Evolutionary conservation across 2,113 vertebrate species (phyloP).

Genomic region (Sorex fumeus): DNA sequence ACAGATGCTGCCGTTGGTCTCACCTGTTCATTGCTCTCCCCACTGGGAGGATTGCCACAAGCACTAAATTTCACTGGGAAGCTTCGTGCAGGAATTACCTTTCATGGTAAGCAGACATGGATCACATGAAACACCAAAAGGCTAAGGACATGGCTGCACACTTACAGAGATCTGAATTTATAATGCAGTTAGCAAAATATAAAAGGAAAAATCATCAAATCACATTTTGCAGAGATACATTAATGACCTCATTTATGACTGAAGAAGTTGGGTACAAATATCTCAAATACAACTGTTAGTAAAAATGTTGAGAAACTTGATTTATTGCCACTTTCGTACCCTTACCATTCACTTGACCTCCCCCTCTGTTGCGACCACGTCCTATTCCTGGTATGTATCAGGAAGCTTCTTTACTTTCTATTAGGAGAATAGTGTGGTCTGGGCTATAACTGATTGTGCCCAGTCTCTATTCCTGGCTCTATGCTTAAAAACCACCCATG

Average conservation of each 20-base stretch:
- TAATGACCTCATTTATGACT: not conserved
- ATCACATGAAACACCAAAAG: not conserved
- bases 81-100: not conserved
- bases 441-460: no score
- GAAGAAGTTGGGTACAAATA: not conserved
- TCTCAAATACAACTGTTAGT: not conserved
- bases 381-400: not conserved
- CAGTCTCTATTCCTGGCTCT: no score
- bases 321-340: not conserved
- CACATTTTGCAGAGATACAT: not conserved
- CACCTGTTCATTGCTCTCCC: constrained; percentile 70
- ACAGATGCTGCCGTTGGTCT: constrained; percentile 76
- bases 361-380: not conserved
- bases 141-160: not conserved
- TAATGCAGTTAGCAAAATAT: not conserved
- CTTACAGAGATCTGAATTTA: not conserved
- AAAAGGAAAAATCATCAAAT: not conserved
- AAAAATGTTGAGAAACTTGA: not conserved
- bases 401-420: not conserved
- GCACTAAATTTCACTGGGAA: constrained; percentile 59
- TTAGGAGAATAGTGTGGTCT: no score
- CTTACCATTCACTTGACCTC: not conserved
- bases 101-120: not conserved
- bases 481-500: no score
- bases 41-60: constrained; percentile 61